Percentiles rank a stretch among this genome's conserved stretches.
Evolutionary conservation across 2,797 vertebrate genomes (phyloP).

Genomic region (Catostomus latipinnis): DNA sequence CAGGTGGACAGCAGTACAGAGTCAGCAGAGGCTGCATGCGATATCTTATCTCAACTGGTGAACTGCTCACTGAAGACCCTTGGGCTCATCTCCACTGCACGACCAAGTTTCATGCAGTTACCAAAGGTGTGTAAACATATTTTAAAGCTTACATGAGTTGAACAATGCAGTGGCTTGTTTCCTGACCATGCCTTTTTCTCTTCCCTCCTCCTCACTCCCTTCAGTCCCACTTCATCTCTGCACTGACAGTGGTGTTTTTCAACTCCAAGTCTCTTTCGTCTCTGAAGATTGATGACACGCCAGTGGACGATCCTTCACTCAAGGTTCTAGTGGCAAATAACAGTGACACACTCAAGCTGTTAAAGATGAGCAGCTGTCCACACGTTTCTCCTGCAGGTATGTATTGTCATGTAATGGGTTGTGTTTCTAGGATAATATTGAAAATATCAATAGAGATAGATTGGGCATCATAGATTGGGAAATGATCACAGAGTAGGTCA

Average conservation of each 20-base stretch:
- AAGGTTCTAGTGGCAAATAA: conserved; percentile 96
- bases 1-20: conserved; percentile 99
- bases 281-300: conserved; percentile 97
- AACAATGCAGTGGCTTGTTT: neutral
- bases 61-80: conserved; percentile 98
- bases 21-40: conserved; percentile 96
- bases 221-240: conserved; percentile 98
- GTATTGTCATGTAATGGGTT: neutral
- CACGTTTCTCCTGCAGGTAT: conserved; percentile 98
- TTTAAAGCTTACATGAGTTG: neutral
- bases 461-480: too few species aligned
- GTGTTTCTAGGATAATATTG: too few species aligned
- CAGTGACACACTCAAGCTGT: conserved; percentile 92
- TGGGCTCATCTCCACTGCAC: conserved; percentile 96
- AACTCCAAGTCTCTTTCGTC: conserved; percentile 98
- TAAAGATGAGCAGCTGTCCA: conserved; percentile 99
- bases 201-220: conserved; percentile 21
- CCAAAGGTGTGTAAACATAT: conserved; percentile 85
- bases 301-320: conserved; percentile 96
- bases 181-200: neutral
- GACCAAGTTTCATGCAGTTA: conserved; percentile 99
- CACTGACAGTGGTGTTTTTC: conserved; percentile 97
- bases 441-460: too few species aligned
- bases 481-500: too few species aligned
- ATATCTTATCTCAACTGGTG: conserved; percentile 97